Evolutionary conservation across 2,888 invertebrate genomes (phyloP), one percentile per base, ranked within the genome.

Genomic region (Amblyjoppa fuscipennis): DNA sequence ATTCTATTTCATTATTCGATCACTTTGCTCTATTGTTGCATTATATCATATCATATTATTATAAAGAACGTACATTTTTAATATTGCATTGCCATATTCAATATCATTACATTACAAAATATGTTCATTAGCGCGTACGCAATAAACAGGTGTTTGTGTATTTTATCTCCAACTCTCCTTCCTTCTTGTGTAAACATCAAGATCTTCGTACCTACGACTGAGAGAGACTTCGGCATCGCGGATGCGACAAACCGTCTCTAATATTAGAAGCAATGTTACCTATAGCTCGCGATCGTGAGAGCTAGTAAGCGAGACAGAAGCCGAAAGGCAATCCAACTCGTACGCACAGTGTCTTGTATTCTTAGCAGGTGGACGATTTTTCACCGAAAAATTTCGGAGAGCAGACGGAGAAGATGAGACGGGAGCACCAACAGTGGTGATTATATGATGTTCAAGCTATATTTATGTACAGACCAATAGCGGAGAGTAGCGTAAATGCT

Each of bases 181-280:
- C 20, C 56, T 20, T 56, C 25, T n/a, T 13, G 28, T 69, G 4
- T 13, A 70, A 81, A 76, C 81, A 64, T 76, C 76, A 76, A 81
- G 81, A 75, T 81, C 70, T 70, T 61, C 70, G 70, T 66, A 76
- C 76, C 53, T 69, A 69, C 59, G 59, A 41, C 77, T 25, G 34
- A 20, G 45, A 56, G 71, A 75, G 41, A 59, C 61, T 75, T 51
- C 70, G 61, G 75, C 70, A 16, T 41, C 28, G 69, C 31, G 66
- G 59, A 45, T 59, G 38, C 70, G 61, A 51, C 69, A 49, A 61
- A 38, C 61, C 61, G 81, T 70, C n/a, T 76, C 70, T 81, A 81
- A 76, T 70, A 64, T 81, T 81, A 81, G 81, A 59, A 51, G n/a
- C 34, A 41, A 81, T 7, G 78, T 75, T 61, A 59, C 75, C 64